These are phyloP conservation scores for Selene dorsalis DNA, from an alignment of 2,797 vertebrate genomes.

Conservation along the genomic window DNA sequence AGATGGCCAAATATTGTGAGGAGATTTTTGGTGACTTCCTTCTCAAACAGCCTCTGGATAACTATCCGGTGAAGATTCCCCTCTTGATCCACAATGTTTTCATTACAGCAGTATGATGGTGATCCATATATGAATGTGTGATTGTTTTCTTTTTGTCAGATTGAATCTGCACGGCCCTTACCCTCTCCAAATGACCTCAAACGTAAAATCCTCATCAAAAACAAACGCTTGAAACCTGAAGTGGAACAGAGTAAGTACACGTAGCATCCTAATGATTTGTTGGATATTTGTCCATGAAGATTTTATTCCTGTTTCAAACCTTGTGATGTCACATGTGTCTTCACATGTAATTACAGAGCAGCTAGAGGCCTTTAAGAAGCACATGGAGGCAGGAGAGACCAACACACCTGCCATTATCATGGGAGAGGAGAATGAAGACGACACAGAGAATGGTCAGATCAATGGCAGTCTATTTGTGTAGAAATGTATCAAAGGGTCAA, in stretches of 20 bases:
- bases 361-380: slow-evolving; percentile 95
- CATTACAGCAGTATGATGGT: background rate
- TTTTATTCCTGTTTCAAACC: background rate
- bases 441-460: slow-evolving; percentile 90
- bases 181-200: slow-evolving; percentile 96
- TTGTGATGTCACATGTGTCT: slow-evolving; percentile 13
- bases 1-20: slow-evolving; percentile 99
- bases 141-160: slow-evolving; percentile 76
- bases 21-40: slow-evolving; percentile 96
- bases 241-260: slow-evolving; percentile 96
- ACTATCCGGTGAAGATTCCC: slow-evolving; percentile 86
- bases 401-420: slow-evolving; percentile 92
- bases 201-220: slow-evolving; percentile 99
- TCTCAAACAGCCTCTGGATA: slow-evolving; percentile 93
- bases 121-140: background rate
- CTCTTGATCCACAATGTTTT: background rate
- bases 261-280: background rate
- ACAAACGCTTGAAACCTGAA: slow-evolving; percentile 97
- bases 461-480: background rate
- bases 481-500: background rate
- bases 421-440: slow-evolving; percentile 96
- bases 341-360: slow-evolving; percentile 87
- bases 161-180: slow-evolving; percentile 90
- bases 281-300: background rate
- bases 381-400: slow-evolving; percentile 98